Base-by-base conservation (phyloP, 2,888 invertebrate species). In the Cenopis cana region DNA sequence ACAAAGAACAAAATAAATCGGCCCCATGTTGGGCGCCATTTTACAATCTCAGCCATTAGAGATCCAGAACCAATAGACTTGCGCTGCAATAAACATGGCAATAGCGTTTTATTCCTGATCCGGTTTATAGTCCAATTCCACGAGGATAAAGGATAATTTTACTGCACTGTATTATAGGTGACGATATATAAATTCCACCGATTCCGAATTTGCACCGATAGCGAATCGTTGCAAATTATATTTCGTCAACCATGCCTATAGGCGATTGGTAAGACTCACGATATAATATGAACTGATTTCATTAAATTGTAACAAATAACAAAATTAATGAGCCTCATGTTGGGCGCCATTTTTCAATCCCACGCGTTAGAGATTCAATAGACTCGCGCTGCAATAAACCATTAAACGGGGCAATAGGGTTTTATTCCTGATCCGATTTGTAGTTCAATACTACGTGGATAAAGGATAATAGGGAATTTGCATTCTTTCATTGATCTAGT, bases 21-120 rank as follows among this genome's bases (percentile, higher is more conserved):
- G 74, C 57, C 76, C 79, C 81, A 75, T 75, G 77, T 74, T 81
- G 81, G 82, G 83, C 77, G 82, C 80, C 84, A 83, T 77, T 77
- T 71, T 46, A 3, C 24, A 38, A 65, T 66, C 17, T 6, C 41
- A 41, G 5, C 6, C 38, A 14, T 18, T 12, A 64, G 9, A 65
- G n/a, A 52, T 65, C 18, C 57, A 4, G 38, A 33, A 38, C 29
- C 65, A 56, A 65, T 46, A 24, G 41, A 41, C 11, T n/a, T 17
- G 18, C 10, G 17, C 8, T 41, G 41, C 41, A 46, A 55, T 62
- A 65, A 55, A 55, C 29, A 18, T 24, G n/a, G 29, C 46, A 55
- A 55, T 56, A 9, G 38, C 54, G 50, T 6, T 69, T 50, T 69
- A 24, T 56, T 29, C 36, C 49, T 46, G 12, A 69, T 69, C 55